Evolutionary conservation across 2,888 invertebrate species (phyloP).

Genomic region (Lathronympha strigana): DNA sequence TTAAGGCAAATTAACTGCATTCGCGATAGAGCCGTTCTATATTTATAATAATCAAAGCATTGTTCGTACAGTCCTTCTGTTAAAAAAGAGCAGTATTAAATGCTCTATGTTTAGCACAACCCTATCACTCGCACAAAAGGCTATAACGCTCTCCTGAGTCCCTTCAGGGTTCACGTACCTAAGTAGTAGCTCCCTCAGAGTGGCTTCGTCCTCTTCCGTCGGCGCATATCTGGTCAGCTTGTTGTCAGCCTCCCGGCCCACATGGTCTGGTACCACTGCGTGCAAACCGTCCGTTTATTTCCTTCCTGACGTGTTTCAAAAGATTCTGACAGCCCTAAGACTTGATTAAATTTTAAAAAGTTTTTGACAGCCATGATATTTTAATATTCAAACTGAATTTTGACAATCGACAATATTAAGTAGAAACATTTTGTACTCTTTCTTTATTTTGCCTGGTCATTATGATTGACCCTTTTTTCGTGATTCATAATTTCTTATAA

Average conservation of each 20-base stretch:
- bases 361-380: too few relatives aligned
- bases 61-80: neutral
- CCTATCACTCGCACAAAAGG: slow-evolving; percentile 27
- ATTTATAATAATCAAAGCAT: too few relatives aligned
- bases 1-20: too few relatives aligned
- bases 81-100: slow-evolving; percentile 1
- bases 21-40: too few relatives aligned
- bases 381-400: too few relatives aligned
- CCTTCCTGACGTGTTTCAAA: slow-evolving; percentile 44
- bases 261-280: slow-evolving; percentile 83
- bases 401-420: too few relatives aligned
- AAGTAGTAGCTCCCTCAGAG: slow-evolving; percentile 97
- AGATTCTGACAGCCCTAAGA: slow-evolving; percentile 2
- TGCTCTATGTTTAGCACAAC: slow-evolving; percentile 7
- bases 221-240: slow-evolving; percentile 91
- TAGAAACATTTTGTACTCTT: too few relatives aligned
- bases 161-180: slow-evolving; percentile 86
- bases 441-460: too few relatives aligned
- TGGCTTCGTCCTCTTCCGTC: slow-evolving; percentile 96
- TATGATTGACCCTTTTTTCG: too few relatives aligned
- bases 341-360: too few relatives aligned
- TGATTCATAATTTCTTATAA: too few relatives aligned
- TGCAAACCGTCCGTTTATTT: slow-evolving; percentile 77
- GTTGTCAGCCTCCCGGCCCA: slow-evolving; percentile 83
- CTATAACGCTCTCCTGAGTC: slow-evolving; percentile 27